Base-by-base conservation (phyloP, 2,797 vertebrate species). In the Paedocypris micromegethes region DNA sequence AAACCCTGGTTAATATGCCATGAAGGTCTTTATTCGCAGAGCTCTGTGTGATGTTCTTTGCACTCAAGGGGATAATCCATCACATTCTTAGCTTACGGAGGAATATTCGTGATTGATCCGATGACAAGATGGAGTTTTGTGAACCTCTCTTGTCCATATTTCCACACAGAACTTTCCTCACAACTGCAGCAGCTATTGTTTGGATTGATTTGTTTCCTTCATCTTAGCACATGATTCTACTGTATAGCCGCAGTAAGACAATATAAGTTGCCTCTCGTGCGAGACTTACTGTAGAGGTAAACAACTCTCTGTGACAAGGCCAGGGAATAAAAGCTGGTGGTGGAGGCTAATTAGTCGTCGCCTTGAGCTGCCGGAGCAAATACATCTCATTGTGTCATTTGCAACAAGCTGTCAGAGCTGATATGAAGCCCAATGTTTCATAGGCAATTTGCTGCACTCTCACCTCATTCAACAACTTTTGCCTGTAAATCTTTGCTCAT, bases 331-430 rank as follows among this genome's bases (percentile, higher is more conserved):
- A 83, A 77, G 80, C 71, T 48, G 70, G 83, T 87, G 91, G 89
- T 90, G 82, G 72, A 68, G 77, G 81, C 80, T 89, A 86, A 91
- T 92, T 90, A 87, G 84, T 76, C 83, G 66, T 78, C 76, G 83
- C 74, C 79, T 80, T 79, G 77, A 77, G 82, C 79, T 58, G 68
- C 77, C 80, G 81, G 77, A 85, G 77, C 73, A 83, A 83, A 89
- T 88, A 60, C 79, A 84, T 88, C 84, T 86, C 80, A 86, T 86
- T 78, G 66, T 71, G 46, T 81, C 76, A 76, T 83, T 80, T 76
- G 76, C 85, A 82, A 82, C 72, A 69, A 79, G 72, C 76, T 73
- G 72, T 81, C 76, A 68, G 52, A 2, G 75, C 81, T 77, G 67
- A 80, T 83, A 72, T 6, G 63, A 78, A 78, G 74, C 69, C 79